Percentiles rank a stretch among this genome's conserved stretches.
phyloP scores from a whole-genome alignment of 2,113 vertebrate genomes.

The Petrocephalus zakoni region DNA sequence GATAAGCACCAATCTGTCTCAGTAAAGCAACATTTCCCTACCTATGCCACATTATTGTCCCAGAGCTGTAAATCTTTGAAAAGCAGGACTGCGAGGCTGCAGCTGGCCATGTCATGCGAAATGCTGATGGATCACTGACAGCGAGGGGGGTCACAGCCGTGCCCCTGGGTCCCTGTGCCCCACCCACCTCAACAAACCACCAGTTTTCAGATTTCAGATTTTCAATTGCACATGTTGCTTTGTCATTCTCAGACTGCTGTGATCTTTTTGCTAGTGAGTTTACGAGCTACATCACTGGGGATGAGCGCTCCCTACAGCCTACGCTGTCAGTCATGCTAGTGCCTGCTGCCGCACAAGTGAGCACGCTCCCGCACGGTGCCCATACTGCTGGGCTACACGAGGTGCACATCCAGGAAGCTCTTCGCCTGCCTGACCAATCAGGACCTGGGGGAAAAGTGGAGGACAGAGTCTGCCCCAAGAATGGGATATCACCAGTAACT shows the following conservation, averaged over 20 bases:
- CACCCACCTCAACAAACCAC: neutral
- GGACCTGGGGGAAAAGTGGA: slow-evolving; percentile 50
- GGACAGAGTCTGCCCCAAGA: slow-evolving; percentile 57
- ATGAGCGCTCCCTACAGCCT: slow-evolving; percentile 68
- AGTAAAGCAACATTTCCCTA: slow-evolving; percentile 65
- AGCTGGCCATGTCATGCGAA: slow-evolving; percentile 56
- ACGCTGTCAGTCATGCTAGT: slow-evolving; percentile 59
- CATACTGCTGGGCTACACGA: neutral
- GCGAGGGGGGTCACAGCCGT: too few species aligned
- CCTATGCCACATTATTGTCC: slow-evolving; percentile 61
- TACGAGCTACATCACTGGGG: slow-evolving; percentile 62
- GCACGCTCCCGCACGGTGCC: slow-evolving; percentile 26
- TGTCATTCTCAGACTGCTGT: slow-evolving; percentile 38
- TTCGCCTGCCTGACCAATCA: slow-evolving; percentile 66
- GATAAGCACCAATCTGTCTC: slow-evolving; percentile 68
- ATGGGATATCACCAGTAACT: slow-evolving; percentile 54
- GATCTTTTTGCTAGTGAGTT: slow-evolving; percentile 62
- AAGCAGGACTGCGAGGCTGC: slow-evolving; percentile 52
- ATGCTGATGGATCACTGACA: slow-evolving; percentile 18
- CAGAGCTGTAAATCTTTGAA: slow-evolving; percentile 58
- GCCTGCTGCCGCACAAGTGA: slow-evolving; percentile 52
- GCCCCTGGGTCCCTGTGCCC: neutral
- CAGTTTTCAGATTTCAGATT: slow-evolving; percentile 14
- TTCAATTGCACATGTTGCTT: neutral
- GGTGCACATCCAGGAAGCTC: slow-evolving; percentile 36